A percentile compares a stretch with the other conserved stretches of the same genome.
These are phyloP conservation scores for Okapia johnstoni DNA, from an alignment of 2,113 vertebrate genomes.

Conservation along the genomic window DNA sequence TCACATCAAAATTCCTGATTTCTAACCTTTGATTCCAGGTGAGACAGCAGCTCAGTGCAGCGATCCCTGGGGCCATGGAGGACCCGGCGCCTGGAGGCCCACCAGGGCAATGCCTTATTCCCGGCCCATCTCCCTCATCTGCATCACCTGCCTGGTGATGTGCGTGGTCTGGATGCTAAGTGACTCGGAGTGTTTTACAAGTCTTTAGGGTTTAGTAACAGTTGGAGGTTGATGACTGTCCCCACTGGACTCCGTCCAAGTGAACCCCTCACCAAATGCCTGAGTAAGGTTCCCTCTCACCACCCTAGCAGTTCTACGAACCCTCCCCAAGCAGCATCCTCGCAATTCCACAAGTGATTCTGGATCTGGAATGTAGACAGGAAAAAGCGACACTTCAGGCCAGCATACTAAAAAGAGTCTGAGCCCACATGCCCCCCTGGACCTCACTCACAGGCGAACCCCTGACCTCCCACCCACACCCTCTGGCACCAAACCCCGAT, in stretches of 20 bases:
- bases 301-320: background rate
- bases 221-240: background rate
- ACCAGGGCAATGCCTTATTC: background rate
- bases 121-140: background rate
- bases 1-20: background rate
- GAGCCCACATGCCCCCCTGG: background rate
- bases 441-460: accelerated
- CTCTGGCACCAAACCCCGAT: background rate
- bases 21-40: background rate
- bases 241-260: background rate
- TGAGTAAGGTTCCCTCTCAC: background rate
- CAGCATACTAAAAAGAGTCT: background rate
- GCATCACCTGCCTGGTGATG: background rate
- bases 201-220: background rate
- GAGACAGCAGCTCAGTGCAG: background rate
- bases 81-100: accelerated
- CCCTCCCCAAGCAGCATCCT: background rate
- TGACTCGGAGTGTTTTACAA: background rate
- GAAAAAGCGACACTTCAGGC: background rate
- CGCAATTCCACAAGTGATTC: background rate
- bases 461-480: background rate
- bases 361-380: background rate
- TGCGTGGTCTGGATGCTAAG: background rate
- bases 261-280: background rate
- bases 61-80: background rate